These are phyloP conservation scores for Apis laboriosa DNA, from an alignment of 1,140 invertebrate genomes.

Conservation along the genomic window DNA sequence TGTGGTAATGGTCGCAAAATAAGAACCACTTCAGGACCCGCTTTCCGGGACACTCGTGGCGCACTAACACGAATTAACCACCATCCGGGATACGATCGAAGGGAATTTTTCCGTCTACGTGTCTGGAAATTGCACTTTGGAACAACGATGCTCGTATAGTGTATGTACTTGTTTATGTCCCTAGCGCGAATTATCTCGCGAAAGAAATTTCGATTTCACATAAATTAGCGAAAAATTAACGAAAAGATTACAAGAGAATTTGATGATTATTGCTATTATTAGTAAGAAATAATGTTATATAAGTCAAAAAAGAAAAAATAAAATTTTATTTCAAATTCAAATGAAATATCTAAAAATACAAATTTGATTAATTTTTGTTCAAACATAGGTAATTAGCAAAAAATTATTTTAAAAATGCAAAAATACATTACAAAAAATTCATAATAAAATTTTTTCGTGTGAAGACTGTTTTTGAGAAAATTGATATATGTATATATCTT, in stretches of 20 bases:
- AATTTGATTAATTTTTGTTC: not conserved
- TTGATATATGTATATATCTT: too few species aligned
- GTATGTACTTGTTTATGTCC: too few species aligned
- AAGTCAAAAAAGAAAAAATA: too few species aligned
- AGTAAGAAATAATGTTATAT: too few species aligned
- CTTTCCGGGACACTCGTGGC: conserved; percentile 37
- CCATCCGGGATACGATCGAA: conserved; percentile 24
- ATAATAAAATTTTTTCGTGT: too few species aligned
- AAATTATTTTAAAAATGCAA: too few species aligned
- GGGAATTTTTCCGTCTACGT: not conserved
- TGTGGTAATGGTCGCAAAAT: conserved; percentile 58
- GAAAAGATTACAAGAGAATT: not conserved
- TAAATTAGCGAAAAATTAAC: not conserved
- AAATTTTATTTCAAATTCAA: too few species aligned
- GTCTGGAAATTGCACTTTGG: too few species aligned
- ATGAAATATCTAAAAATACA: too few species aligned
- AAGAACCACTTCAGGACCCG: conserved; percentile 53
- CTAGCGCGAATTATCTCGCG: not conserved
- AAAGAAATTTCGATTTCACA: not conserved
- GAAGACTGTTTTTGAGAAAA: too few species aligned
- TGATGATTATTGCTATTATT: not conserved
- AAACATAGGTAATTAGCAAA: not conserved
- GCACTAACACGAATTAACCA: conserved; percentile 56
- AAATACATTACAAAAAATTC: too few species aligned
- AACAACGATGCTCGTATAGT: not conserved